A percentile compares a stretch with the other conserved stretches of the same genome.
Conservation (phyloP, 2,113 vertebrate species). For the Fukomys damarensis region DNA sequence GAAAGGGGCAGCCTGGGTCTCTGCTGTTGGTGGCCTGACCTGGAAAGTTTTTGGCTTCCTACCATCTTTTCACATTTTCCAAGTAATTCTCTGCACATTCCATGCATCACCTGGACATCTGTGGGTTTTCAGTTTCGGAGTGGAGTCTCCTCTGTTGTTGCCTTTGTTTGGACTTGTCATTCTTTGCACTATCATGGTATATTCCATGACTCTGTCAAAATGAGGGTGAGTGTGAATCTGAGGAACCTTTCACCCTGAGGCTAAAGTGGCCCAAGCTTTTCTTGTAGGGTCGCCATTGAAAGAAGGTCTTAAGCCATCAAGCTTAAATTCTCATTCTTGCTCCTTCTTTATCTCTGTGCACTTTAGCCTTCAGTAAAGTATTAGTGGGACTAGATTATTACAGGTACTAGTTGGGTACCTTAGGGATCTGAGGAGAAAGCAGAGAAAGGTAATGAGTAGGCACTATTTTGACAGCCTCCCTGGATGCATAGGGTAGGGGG, state of each 20-base stretch:
- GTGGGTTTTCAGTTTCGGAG: background rate
- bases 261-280: background rate
- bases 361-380: background rate
- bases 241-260: background rate
- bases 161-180: background rate
- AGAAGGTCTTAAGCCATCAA: background rate
- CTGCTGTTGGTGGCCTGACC: background rate
- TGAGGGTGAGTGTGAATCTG: background rate
- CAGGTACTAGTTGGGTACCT: background rate
- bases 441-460: background rate
- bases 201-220: background rate
- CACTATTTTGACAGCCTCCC: background rate
- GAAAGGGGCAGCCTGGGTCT: background rate
- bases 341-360: background rate
- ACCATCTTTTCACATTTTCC: background rate
- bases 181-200: background rate
- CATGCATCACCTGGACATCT: background rate
- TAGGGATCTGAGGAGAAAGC: background rate
- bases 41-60: background rate
- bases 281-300: background rate
- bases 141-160: background rate
- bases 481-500: accelerated
- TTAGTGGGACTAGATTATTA: background rate
- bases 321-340: background rate
- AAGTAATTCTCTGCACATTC: background rate